A percentile compares a stretch with the other conserved stretches of the same genome.
Conservation (phyloP, 2,113 vertebrate species). For the Sturnira hondurensis region DNA sequence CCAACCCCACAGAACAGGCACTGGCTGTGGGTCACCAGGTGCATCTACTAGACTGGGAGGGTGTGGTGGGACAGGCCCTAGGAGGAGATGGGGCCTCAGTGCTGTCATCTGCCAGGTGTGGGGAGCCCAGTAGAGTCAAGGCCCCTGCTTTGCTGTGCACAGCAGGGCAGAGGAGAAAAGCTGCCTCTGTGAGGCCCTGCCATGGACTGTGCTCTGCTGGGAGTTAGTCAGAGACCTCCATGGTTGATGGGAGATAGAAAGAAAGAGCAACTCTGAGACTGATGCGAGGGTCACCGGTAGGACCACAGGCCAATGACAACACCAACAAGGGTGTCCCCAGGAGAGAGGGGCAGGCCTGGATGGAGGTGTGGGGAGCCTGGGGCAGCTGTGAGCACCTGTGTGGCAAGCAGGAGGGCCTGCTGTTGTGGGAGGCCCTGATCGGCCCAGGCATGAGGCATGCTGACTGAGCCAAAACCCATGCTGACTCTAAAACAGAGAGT, state of each 20-base stretch:
- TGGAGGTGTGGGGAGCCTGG: not conserved
- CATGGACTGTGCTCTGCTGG: not conserved
- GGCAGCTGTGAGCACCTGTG: accelerated
- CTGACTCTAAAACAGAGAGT: not conserved
- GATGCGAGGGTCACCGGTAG: not conserved
- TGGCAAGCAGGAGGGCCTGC: not conserved
- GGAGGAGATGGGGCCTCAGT: too few species aligned
- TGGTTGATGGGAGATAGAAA: not conserved
- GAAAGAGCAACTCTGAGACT: not conserved
- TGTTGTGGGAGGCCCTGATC: not conserved
- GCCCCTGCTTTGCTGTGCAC: not conserved
- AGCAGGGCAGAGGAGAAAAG: too few species aligned
- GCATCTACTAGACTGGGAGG: not conserved
- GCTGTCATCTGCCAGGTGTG: not conserved
- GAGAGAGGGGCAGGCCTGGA: not conserved
- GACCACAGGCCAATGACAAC: not conserved
- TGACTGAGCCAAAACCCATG: not conserved
- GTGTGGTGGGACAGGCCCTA: accelerated
- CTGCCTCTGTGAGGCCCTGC: not conserved
- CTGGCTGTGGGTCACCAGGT: not conserved
- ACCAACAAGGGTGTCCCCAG: not conserved
- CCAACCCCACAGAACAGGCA: not conserved
- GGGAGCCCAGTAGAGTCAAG: not conserved
- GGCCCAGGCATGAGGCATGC: not conserved
- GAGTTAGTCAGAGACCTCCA: not conserved